Conservation (phyloP, 2,888 invertebrate genomes). For the Clistopyga incitator region DNA sequence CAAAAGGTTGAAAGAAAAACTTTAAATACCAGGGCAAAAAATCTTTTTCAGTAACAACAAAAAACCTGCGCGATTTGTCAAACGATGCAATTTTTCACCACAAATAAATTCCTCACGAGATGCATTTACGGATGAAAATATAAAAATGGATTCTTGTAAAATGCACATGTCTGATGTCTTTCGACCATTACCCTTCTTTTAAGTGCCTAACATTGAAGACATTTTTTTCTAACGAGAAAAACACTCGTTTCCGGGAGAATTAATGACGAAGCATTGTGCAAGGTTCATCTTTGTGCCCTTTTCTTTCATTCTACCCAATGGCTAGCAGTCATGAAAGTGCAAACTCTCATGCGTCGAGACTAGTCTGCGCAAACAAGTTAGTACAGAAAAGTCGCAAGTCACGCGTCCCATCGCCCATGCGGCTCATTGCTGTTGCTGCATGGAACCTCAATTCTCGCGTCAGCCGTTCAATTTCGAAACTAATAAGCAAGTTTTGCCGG, state of each 20-base stretch:
- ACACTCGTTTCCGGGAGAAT: not conserved
- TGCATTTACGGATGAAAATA: too few relatives aligned
- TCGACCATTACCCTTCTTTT: too few relatives aligned
- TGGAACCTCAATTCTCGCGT: constrained; percentile 60
- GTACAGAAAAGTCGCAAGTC: constrained; percentile 42
- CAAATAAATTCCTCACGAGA: too few relatives aligned
- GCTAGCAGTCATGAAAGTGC: not conserved
- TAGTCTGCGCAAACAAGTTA: constrained; percentile 28
- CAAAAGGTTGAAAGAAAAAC: too few relatives aligned
- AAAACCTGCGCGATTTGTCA: too few relatives aligned
- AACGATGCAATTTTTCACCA: too few relatives aligned
- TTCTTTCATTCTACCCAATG: not conserved
- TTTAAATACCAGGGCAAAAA: too few relatives aligned
- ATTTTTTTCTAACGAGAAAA: not conserved
- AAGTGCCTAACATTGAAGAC: too few relatives aligned
- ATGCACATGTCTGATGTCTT: too few relatives aligned
- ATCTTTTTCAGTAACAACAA: too few relatives aligned
- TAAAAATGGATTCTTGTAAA: too few relatives aligned
- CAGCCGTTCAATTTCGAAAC: constrained; percentile 70
- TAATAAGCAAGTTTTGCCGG: constrained; percentile 72
- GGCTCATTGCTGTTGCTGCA: constrained; percentile 52
- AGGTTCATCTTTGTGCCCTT: not conserved
- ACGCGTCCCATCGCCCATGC: constrained; percentile 17
- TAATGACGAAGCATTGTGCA: not conserved
- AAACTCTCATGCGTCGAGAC: not conserved